These are phyloP conservation scores for Schmidtea mediterranea DNA, from an alignment of 1,140 invertebrate genomes.

Conservation along the genomic window DNA sequence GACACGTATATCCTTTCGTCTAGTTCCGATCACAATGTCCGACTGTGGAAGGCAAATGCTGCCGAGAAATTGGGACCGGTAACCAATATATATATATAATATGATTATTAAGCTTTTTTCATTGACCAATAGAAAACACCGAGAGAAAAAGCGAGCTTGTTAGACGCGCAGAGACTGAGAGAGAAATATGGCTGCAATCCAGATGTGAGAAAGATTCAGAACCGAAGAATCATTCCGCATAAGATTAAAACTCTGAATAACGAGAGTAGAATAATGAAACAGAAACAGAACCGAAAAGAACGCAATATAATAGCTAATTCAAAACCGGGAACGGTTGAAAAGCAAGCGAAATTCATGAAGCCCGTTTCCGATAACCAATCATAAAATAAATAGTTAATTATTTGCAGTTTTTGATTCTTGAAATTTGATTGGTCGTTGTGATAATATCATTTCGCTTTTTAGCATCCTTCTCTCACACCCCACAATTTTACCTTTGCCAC, in stretches of 20 bases:
- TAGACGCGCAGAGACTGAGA: constrained; percentile 59
- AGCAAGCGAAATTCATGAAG: too few species aligned
- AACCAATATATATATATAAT: constrained; percentile 24
- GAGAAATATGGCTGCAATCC: constrained; percentile 73
- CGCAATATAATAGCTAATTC: constrained; percentile 53
- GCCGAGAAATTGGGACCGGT: constrained; percentile 83
- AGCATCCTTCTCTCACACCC: too few species aligned
- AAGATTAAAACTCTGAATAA: constrained; percentile 53
- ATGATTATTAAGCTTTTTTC: neutral
- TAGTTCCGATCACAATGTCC: constrained; percentile 95
- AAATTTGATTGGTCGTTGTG: too few species aligned
- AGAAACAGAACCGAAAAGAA: constrained; percentile 46
- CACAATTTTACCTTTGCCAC: too few species aligned
- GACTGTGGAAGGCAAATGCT: constrained; percentile 86
- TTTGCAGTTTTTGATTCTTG: too few species aligned
- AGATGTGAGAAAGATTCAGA: constrained; percentile 58
- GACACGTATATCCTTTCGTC: constrained; percentile 77
- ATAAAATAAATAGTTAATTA: too few species aligned
- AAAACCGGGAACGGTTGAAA: constrained; percentile 50
- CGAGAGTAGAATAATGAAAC: constrained; percentile 36
- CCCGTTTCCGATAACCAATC: too few species aligned
- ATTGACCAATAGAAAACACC: constrained; percentile 46
- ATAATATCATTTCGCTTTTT: too few species aligned
- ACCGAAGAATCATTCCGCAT: constrained; percentile 80
- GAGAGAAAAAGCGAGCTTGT: constrained; percentile 53